Base-by-base conservation (phyloP, 2,888 invertebrate species). In the Automeris io region DNA sequence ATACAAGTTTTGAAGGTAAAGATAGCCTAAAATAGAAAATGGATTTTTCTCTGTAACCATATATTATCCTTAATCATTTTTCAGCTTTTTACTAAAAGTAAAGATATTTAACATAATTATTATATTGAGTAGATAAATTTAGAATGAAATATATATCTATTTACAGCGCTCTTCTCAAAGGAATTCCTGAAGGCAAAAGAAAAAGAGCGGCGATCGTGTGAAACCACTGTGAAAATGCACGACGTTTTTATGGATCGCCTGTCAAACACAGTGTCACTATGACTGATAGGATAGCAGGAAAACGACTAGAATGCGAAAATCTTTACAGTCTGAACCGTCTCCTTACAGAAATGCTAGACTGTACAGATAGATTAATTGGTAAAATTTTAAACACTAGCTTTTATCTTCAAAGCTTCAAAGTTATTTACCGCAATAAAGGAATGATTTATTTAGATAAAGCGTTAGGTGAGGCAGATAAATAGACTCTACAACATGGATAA, bases 261-360 rank as follows among this genome's bases (percentile, higher is more conserved):
- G 36, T 36, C 35, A 36, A 36, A 36, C 40, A 40, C 35, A 40
- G 40, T 36, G 33, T 40, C 40, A 18, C 36, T 12, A 33, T 40
- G 40, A 40, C 21, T 40, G 40, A 36, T 36, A 46, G 46, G 40
- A 36, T 36, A 46, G 46, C 38, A 51, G 40, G 38, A 50, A 49
- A 40, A 46, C 36, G 46, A 43, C 46, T 25, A 46, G 45, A 39
- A 40, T 39, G 45, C 41, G 40, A 41, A 39, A 45, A 45, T 16
- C 29, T 8, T n/a, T 48, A 43, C 47, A 45, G 51, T 43, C 42
- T 40, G 37, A 29, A 37, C 48, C 38, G 53, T 48, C 61, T 65
- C 68, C 65, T 70, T 68, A 61, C 61, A 45, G 58, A 71, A 71
- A 70, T 67, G 65, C 57, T 63, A 51, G 62, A 55, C 62, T 73